Conservation (phyloP, 2,797 vertebrate species). For the Micropoecilia bifurca region DNA sequence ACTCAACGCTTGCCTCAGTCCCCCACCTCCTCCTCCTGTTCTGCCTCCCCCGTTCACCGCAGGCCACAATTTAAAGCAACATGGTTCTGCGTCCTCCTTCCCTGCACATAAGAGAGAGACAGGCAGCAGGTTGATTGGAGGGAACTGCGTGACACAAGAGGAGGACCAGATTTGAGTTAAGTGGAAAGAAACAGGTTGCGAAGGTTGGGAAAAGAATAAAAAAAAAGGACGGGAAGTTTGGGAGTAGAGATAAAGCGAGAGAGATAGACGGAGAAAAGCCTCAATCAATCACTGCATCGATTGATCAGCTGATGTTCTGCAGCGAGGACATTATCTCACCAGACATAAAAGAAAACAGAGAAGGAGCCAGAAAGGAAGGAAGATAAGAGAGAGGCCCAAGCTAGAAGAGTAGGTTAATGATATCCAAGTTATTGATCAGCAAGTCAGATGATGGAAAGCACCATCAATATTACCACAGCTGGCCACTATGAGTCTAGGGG, state of each 20-base stretch:
- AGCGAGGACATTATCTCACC: slow-evolving; percentile 52
- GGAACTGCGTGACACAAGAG: slow-evolving; percentile 14
- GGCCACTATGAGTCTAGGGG: slow-evolving; percentile 20
- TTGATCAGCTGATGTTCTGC: slow-evolving; percentile 55
- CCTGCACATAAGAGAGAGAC: slow-evolving; percentile 48
- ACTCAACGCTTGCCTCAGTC: slow-evolving; percentile 31
- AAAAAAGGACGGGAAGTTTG: slow-evolving; percentile 12
- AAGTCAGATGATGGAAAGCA: slow-evolving; percentile 58
- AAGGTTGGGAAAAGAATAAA: background rate
- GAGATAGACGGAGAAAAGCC: slow-evolving; percentile 33
- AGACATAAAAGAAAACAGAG: slow-evolving; percentile 44
- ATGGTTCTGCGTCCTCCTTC: slow-evolving; percentile 65
- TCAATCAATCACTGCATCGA: slow-evolving; percentile 57
- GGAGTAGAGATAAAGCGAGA: slow-evolving; percentile 21
- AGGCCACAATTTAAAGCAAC: slow-evolving; percentile 70
- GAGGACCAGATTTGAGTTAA: slow-evolving; percentile 23
- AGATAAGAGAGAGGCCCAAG: slow-evolving; percentile 44
- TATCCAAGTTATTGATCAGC: slow-evolving; percentile 63
- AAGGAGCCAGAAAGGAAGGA: slow-evolving; percentile 33
- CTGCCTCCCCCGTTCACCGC: slow-evolving; percentile 65
- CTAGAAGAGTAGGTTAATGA: slow-evolving; percentile 59
- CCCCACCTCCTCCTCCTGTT: slow-evolving; percentile 49
- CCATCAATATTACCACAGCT: slow-evolving; percentile 59
- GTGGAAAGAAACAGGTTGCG: background rate
- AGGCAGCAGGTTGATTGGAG: slow-evolving; percentile 21